Conservation (phyloP, 2,797 vertebrate genomes). For the Hybognathus amarus region DNA sequence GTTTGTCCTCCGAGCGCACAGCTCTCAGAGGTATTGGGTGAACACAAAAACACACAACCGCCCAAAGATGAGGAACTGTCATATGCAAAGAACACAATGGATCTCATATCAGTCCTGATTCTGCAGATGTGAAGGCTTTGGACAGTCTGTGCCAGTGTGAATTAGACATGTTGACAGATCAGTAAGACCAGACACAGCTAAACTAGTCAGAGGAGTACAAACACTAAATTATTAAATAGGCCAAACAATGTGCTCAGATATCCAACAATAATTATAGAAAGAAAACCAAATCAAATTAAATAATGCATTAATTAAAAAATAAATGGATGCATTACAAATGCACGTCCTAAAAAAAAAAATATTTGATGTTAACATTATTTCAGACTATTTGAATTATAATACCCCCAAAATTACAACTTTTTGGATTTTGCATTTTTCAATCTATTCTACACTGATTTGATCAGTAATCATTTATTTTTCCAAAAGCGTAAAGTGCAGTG, state of each 20-base stretch:
- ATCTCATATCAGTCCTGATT: constrained; percentile 3
- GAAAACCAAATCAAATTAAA: not conserved
- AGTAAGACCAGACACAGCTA: constrained; percentile 9
- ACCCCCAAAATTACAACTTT: not conserved
- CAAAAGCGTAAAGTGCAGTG: not conserved
- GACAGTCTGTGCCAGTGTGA: not conserved
- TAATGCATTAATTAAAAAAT: not conserved
- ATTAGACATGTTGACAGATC: not conserved
- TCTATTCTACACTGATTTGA: not conserved
- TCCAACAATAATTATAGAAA: not conserved
- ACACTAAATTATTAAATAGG: not conserved
- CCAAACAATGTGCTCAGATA: not conserved
- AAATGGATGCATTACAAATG: not conserved
- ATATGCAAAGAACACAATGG: constrained; percentile 8
- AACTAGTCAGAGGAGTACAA: not conserved
- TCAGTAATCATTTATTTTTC: not conserved
- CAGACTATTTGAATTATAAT: not conserved
- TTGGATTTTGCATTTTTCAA: not conserved
- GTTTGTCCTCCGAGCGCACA: constrained; percentile 9
- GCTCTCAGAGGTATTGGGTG: constrained; percentile 26
- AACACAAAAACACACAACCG: constrained; percentile 27
- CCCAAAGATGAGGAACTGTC: constrained; percentile 16
- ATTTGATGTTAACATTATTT: not conserved
- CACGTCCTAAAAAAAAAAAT: not conserved
- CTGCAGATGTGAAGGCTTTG: not conserved